These are phyloP conservation scores for Jacana jacana DNA, from an alignment of 2,113 vertebrate genomes.

Conservation along the genomic window DNA sequence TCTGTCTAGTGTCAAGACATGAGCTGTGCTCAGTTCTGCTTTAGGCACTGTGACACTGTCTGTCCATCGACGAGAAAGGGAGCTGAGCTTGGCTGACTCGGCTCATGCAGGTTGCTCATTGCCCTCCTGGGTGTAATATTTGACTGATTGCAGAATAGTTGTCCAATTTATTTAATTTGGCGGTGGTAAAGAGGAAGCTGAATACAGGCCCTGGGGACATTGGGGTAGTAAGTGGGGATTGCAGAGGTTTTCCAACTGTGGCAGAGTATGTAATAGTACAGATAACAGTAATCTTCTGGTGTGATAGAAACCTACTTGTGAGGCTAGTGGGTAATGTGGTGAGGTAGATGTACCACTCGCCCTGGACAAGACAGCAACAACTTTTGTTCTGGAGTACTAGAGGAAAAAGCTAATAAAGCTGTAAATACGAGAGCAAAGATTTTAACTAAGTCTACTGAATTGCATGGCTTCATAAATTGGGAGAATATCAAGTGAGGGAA, in stretches of 20 bases:
- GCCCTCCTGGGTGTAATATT: background rate
- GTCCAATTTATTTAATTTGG: background rate
- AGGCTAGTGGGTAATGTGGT: background rate
- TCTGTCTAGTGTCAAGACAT: background rate
- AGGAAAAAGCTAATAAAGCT: background rate
- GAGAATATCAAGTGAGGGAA: background rate
- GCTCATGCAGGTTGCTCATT: background rate
- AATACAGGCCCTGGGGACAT: background rate
- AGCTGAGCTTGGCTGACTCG: background rate
- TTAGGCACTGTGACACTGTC: background rate
- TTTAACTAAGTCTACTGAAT: background rate
- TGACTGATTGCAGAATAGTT: background rate
- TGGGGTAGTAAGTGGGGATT: background rate
- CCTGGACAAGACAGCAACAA: background rate
- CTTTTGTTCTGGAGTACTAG: background rate
- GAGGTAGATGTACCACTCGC: background rate
- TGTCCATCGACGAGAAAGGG: background rate
- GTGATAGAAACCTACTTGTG: background rate
- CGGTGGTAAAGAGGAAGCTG: background rate
- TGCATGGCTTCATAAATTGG: background rate
- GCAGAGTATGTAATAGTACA: background rate
- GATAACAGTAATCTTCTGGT: background rate
- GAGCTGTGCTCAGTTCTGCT: background rate
- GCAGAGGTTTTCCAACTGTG: background rate
- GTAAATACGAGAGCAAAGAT: background rate